phyloP scores from a whole-genome alignment of 1,140 invertebrate genomes.

The Apis florea region DNA sequence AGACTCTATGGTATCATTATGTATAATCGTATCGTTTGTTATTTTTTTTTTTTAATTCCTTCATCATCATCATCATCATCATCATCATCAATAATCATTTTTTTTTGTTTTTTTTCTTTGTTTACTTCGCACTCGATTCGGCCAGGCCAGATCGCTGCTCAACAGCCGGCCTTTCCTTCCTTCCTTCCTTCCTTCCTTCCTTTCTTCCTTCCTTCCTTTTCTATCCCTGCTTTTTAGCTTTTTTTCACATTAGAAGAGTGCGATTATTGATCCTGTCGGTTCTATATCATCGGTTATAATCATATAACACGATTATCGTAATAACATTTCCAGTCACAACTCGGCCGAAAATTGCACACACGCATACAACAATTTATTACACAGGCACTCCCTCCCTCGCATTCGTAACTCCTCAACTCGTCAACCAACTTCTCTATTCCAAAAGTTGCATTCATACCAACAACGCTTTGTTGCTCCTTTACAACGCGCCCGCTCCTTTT shows the following conservation, averaged over 20 bases:
- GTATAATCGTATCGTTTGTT: slow-evolving; percentile 71
- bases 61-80: not conserved
- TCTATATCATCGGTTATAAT: not conserved
- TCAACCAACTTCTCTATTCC: too few relatives aligned
- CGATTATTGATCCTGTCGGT: not conserved
- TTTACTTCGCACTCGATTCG: slow-evolving; percentile 61
- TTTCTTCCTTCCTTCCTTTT: not conserved
- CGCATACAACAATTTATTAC: slow-evolving; percentile 8
- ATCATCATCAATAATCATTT: too few relatives aligned
- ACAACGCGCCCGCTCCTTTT: slow-evolving; percentile 26
- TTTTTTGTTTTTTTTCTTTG: not conserved
- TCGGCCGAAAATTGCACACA: slow-evolving; percentile 18
- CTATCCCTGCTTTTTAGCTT: not conserved
- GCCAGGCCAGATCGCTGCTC: slow-evolving; percentile 68
- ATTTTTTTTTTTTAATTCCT: not conserved
- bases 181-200: slow-evolving; percentile 16
- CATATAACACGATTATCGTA: not conserved
- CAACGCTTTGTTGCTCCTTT: not conserved
- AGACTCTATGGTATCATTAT: slow-evolving; percentile 79
- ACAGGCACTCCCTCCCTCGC: not conserved
- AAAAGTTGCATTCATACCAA: slow-evolving; percentile 10
- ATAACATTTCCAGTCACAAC: not conserved
- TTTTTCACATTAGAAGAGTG: not conserved
- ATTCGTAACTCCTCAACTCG: too few relatives aligned
- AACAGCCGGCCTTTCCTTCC: slow-evolving; percentile 68